Conservation (phyloP, 2,888 invertebrate species). For the Drosophila nigricruria region DNA sequence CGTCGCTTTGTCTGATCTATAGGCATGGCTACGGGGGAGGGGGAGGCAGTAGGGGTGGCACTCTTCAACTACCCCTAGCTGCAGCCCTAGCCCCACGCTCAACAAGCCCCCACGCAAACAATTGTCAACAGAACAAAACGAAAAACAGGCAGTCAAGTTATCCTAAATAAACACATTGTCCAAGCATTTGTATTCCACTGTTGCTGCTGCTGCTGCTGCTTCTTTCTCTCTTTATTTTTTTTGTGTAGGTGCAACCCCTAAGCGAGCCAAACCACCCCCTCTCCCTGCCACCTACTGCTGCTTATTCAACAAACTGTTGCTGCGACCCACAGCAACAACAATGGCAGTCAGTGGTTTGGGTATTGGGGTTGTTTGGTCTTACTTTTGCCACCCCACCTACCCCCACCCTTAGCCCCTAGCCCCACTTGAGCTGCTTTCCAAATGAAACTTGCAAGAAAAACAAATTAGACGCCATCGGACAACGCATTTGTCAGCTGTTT, state of each 20-base stretch:
- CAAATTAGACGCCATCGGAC: constrained; percentile 76
- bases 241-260: constrained; percentile 10
- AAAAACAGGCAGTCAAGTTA: constrained; percentile 68
- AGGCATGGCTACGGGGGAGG: neutral
- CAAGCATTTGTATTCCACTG: constrained; percentile 46
- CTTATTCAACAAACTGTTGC: constrained; percentile 69
- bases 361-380: neutral
- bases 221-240: constrained; percentile 8
- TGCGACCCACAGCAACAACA: constrained; percentile 29
- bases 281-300: constrained; percentile 8
- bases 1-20: constrained; percentile 31
- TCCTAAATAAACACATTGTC: constrained; percentile 79
- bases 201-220: constrained; percentile 57
- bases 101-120: constrained; percentile 27
- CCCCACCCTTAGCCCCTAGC: neutral
- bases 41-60: neutral
- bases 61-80: neutral
- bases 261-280: neutral
- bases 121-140: constrained; percentile 64
- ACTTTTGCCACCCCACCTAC: neutral
- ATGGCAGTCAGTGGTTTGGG: neutral
- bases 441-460: constrained; percentile 79
- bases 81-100: neutral
- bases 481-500: constrained; percentile 73
- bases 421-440: constrained; percentile 60